Evolutionary conservation across 2,888 invertebrate genomes (phyloP), one percentile per base, ranked within the genome.

Genomic region (Coenonympha glycerion): DNA sequence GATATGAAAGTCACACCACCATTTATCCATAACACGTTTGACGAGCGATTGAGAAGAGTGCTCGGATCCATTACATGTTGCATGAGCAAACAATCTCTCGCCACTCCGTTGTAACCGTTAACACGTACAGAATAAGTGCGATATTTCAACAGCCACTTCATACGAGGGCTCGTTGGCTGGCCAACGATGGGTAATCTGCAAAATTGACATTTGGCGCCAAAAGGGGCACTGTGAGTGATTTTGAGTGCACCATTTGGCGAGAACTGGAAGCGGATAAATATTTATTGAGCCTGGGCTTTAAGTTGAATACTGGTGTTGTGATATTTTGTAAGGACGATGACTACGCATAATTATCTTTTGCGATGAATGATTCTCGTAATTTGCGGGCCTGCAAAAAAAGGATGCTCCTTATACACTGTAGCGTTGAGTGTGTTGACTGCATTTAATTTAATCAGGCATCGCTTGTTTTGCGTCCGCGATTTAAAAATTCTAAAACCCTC

Each of bases 181-280:
- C 68, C 65, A 62, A 61, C 68, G 69, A 70, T 71, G 72, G 68
- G 67, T 73, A 74, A 77, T 81, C 73, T 76, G 73, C 73, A 73
- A 77, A 80, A 82, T 83, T 66, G 76, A 77, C 79, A 79, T 76
- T 81, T 69, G 75, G 78, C 80, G 78, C 80, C 82, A 73, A 74
- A 76, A 74, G 72, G 68, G 71, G 63, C 67, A 63, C 64, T 68
- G 57, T 65, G 71, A 72, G 68, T 69, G 73, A 78, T 73, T 69
- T 69, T 65, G 66, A 76, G 72, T 71, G 69, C 68, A 61, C 67
- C 69, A 74, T 76, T 74, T 71, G 73, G 66, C 68, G 73, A 63
- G 65, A 73, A 70, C 69, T 69, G 68, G 64, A 65, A 64, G 62
- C 59, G 62, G 59, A 69, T 75, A 75, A 78, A 79, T 75, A 77